Evolutionary conservation across 2,797 vertebrate species (phyloP).

Genomic region (Pangasius larnaudii): DNA sequence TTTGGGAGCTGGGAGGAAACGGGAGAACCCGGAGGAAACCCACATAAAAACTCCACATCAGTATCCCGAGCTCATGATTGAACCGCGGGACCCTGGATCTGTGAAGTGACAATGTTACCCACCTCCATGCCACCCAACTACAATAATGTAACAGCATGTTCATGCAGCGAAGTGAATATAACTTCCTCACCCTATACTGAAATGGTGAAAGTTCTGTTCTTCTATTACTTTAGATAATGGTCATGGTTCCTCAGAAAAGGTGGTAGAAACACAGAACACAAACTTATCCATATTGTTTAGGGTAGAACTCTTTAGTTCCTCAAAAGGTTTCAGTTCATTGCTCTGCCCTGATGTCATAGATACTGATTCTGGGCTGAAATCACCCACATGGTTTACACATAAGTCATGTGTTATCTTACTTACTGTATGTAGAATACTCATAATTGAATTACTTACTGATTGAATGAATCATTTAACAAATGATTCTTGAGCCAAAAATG

Average conservation of each 20-base stretch:
- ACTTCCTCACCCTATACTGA: background rate
- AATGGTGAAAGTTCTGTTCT: background rate
- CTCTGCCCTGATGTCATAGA: slow-evolving; percentile 1
- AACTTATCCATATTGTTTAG: background rate
- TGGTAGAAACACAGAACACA: background rate
- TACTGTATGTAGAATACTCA: background rate
- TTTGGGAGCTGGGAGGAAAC: background rate
- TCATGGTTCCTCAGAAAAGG: background rate
- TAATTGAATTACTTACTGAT: slow-evolving; percentile 12
- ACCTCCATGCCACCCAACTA: background rate
- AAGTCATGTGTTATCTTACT: background rate
- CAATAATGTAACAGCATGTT: background rate
- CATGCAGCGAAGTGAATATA: background rate
- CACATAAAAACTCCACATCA: background rate
- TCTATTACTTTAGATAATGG: background rate
- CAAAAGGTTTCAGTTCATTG: slow-evolving; percentile 1
- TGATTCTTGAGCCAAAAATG: slow-evolving; percentile 5
- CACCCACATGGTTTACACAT: background rate
- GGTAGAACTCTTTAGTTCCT: background rate
- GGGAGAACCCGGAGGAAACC: background rate
- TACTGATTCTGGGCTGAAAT: background rate
- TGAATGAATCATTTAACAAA: slow-evolving; percentile 13
- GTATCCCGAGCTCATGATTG: background rate
- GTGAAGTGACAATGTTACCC: background rate
- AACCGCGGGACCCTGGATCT: background rate